Evolutionary conservation across 2,113 vertebrate genomes (phyloP), one percentile per base, ranked within the genome.

Genomic region (Oncorhynchus keta): DNA sequence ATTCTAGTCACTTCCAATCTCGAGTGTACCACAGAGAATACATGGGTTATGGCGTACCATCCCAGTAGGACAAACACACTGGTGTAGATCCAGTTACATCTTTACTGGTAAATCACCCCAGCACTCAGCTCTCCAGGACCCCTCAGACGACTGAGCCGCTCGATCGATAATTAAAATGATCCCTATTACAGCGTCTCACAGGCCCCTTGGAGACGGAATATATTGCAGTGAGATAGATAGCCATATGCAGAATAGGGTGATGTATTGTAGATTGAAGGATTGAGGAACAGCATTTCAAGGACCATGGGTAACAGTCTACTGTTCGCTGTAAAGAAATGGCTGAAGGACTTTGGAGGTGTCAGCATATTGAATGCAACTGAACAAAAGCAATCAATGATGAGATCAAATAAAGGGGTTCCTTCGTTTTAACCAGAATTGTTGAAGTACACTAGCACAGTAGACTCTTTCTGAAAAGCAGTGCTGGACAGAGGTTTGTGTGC

Each of bases 81-180:
- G 39, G 39, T 45, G 39, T 11, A 45, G 39, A 22, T 62, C 7
- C 59, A 5, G 59, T 62, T 62, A 62, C 59, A 62, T n/a, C 59
- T 22, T 62, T 22, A 62, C n/a, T 22, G n/a, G 3, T 55, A 24
- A 8, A 62, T 62, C 59, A 2, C 18, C 59, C 18, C 59, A 7
- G 9, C 20, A 45, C 39, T 45, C 39, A 45, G 26, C 64, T 45
- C 32, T 2, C 1, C 14, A 85, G 84, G 82, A 89, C 39, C 85
- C 86, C 86, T 87, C 76, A 32, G 65, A 67, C 26, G 28, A 28
- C 65, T 16, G 39, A 79, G 85, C 85, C 82, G 77, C 70, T 81
- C 79, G 86, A 92, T 92, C 88, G 85, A 91, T 92, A 89, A 92
- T 90, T 89, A 89, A 84, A 90, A 88, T 86, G 86, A 90, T 88